Base-by-base conservation (phyloP, 2,888 invertebrate genomes). In the Chloromyia formosa region DNA sequence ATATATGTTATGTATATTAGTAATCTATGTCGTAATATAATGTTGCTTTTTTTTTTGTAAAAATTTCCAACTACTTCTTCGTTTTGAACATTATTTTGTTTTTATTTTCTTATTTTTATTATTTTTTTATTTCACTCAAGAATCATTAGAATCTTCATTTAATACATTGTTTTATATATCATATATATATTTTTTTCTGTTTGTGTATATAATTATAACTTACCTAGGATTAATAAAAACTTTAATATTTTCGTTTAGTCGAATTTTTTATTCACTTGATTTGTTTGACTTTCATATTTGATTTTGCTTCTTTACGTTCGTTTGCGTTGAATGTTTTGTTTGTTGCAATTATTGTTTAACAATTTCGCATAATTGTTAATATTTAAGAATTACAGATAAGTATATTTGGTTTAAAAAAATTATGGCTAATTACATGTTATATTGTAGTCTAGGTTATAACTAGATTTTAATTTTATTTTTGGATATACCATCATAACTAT, bases 61-160 rank as follows among this genome's bases (percentile, higher is more conserved):
- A 66, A 66, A 66, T 66, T 66, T 45, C 45, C 45, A 66, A 49
- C 66, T 66, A 66, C 66, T 66, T 45, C 12, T 66, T 66, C 27
- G 23, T 22, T 66, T 66, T 66, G 66, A 66, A 66, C 66, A 49
- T 66, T n/a, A 18, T 56, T 16, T 16, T 53, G 16, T 16, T 53
- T 40, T 62, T 42, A 40, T 10, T 42, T 35, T 12, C 23, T 22
- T 5, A 27, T 27, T 61, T n/a, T 42, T 62, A n/a, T n/a, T n/a
- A n/a, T 62, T 18, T 40, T 40, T 40, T 66, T 40, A 62, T n/a
- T 62, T 40, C 62, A 23, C 16, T 23, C 23, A 20, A 40, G 3
- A 49, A 49, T 49, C 16, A 49, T 49, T 49, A 3, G 4, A 49
- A 12, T 18, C 45, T 49, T 7, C 45, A 66, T 66, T 66, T 56